Evolutionary conservation across 2,888 invertebrate genomes (phyloP), one percentile per base, ranked within the genome.

Genomic region (Netelia virgata): DNA sequence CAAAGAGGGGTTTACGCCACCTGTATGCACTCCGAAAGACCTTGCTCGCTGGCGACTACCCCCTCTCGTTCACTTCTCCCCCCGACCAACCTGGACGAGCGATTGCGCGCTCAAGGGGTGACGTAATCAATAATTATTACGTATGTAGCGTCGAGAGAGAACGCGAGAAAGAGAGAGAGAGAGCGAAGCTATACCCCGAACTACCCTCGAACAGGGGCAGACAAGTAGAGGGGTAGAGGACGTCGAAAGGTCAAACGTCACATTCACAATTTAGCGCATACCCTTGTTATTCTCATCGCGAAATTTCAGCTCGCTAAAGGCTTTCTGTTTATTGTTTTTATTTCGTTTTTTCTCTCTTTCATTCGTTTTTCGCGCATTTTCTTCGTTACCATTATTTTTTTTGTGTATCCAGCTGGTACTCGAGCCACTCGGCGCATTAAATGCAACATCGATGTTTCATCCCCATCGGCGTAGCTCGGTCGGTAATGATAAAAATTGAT

Each of bases 101-200:
- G 68, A 68, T 72, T 75, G 74, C 55, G 74, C 78, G 74, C 74
- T 78, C 78, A 74, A 77, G 78, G 84, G 78, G 81, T 84, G 79
- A 80, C 82, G 82, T 80, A 84, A 86, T 86, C 82, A 86, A 86
- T 84, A 86, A 86, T 86, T 81, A 86, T 86, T 84, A 84, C 86
- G 82, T 83, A 84, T 84, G 84, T 61, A 82, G 84, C 61, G 74
- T 53, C 14, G 59, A 43, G 79, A 47, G 64, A 36, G 36, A 11
- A 20, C 28, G 14, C 70, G 57, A 70, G 70, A 18, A 9, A 20
- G 9, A 57, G 57, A 16, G 55, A 36, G 57, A 57, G 16, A 10
- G 57, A 53, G 53, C n/a, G 53, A 53, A 36, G 36, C 36, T 53
- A 14, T 53, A 14, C 5, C 61, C 36, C 36, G 36, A 36, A 36